These are phyloP conservation scores for Danionella cerebrum DNA, from an alignment of 2,113 vertebrate species.

Conservation along the genomic window DNA sequence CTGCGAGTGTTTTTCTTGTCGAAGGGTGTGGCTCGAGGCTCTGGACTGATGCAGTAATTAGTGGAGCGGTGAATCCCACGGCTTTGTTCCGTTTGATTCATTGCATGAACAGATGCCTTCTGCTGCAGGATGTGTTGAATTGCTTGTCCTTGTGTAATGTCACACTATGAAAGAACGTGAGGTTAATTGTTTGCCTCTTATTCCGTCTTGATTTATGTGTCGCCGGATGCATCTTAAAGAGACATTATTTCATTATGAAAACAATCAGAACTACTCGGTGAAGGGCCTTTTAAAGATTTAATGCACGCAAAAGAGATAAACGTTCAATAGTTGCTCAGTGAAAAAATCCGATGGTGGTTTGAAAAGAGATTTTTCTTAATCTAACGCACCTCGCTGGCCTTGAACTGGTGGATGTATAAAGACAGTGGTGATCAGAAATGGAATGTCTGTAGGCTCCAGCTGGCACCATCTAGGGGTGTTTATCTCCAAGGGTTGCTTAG, in stretches of 20 bases:
- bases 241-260: background rate
- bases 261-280: background rate
- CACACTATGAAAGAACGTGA: conserved; percentile 36
- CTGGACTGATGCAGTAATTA: conserved; percentile 20
- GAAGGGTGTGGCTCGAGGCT: background rate
- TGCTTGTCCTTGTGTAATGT: conserved; percentile 51
- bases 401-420: conserved; percentile 37
- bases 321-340: too few relatives aligned
- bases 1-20: background rate
- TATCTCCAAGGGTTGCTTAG: conserved; percentile 9
- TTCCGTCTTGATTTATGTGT: conserved; percentile 18
- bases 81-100: conserved; percentile 36
- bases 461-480: conserved; percentile 5
- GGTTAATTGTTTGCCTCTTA: conserved; percentile 41
- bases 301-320: background rate
- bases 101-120: conserved; percentile 33
- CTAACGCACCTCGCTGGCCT: background rate
- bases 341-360: too few relatives aligned
- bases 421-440: conserved; percentile 37
- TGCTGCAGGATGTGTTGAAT: conserved; percentile 43
- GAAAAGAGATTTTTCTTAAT: too few relatives aligned
- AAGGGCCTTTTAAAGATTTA: background rate
- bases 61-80: conserved; percentile 40
- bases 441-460: background rate
- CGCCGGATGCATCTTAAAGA: background rate